Evolutionary conservation across 1,140 invertebrate genomes (phyloP).

Genomic region (Eupeodes corollae): DNA sequence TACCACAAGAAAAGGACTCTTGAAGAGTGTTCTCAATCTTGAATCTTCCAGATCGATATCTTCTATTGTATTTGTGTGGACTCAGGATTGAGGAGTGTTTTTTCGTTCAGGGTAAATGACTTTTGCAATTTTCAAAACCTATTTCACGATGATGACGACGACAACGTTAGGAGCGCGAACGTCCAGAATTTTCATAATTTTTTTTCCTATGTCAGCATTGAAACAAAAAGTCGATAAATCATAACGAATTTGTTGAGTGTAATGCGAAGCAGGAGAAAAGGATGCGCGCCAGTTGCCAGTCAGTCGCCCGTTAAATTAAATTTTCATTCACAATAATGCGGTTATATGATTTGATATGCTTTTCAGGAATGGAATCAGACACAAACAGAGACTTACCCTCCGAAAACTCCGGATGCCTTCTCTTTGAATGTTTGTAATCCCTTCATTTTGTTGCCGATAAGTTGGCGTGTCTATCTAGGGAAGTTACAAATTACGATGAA

Average conservation of each 20-base stretch:
- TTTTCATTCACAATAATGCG: slow-evolving; percentile 10
- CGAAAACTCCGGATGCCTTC: slow-evolving; percentile 30
- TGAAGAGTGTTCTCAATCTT: too few relatives aligned
- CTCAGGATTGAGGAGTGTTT: too few relatives aligned
- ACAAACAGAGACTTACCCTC: slow-evolving; percentile 31
- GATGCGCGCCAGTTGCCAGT: not conserved
- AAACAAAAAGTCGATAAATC: not conserved
- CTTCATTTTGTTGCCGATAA: slow-evolving; percentile 19
- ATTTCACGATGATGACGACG: slow-evolving; percentile 7
- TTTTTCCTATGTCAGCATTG: slow-evolving; percentile 1
- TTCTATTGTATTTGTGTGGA: too few relatives aligned
- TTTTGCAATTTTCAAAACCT: slow-evolving; percentile 12
- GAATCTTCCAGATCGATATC: too few relatives aligned
- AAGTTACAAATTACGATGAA: too few relatives aligned
- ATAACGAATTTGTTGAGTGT: not conserved
- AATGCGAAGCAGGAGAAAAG: not conserved
- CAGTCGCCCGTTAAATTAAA: slow-evolving; percentile 38
- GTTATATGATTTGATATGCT: slow-evolving; percentile 1
- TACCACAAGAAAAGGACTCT: too few relatives aligned
- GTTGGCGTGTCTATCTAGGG: too few relatives aligned
- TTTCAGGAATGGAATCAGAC: too few relatives aligned
- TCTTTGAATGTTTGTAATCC: slow-evolving; percentile 35
- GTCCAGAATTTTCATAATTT: slow-evolving; percentile 4
- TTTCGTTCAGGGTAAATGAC: too few relatives aligned
- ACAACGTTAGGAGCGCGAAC: slow-evolving; percentile 18